Evolutionary conservation across 2,113 vertebrate genomes (phyloP).

Genomic region (Cyanocitta stelleri): DNA sequence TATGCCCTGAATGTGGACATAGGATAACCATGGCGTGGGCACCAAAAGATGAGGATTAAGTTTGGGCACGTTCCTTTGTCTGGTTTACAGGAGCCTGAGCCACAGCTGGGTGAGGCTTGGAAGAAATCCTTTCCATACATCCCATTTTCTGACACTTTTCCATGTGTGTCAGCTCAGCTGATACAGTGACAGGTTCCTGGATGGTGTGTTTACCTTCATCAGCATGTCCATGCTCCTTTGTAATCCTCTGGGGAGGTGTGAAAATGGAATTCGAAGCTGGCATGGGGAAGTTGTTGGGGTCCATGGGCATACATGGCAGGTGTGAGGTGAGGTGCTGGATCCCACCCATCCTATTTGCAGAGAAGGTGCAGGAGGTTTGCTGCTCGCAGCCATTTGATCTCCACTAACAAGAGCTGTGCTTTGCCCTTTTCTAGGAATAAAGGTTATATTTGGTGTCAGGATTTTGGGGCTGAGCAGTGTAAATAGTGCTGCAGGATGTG

Average conservation of each 20-base stretch:
- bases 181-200: fast-evolving
- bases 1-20: fast-evolving
- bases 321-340: background rate
- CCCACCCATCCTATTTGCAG: background rate
- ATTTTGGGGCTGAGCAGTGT: background rate
- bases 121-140: background rate
- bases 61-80: background rate
- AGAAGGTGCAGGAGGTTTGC: background rate
- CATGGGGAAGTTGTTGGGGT: fast-evolving
- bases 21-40: fast-evolving
- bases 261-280: background rate
- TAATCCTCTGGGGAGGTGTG: background rate
- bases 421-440: background rate
- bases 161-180: fast-evolving
- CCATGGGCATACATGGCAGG: background rate
- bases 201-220: background rate
- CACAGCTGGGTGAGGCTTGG: too few species aligned
- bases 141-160: background rate
- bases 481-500: background rate
- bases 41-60: background rate
- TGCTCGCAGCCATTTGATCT: background rate
- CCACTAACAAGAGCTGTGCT: background rate
- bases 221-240: background rate
- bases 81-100: background rate
- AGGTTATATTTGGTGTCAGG: conserved; percentile 39